Evolutionary conservation across 2,113 vertebrate genomes (phyloP).

Genomic region (Pygoscelis antarcticus): DNA sequence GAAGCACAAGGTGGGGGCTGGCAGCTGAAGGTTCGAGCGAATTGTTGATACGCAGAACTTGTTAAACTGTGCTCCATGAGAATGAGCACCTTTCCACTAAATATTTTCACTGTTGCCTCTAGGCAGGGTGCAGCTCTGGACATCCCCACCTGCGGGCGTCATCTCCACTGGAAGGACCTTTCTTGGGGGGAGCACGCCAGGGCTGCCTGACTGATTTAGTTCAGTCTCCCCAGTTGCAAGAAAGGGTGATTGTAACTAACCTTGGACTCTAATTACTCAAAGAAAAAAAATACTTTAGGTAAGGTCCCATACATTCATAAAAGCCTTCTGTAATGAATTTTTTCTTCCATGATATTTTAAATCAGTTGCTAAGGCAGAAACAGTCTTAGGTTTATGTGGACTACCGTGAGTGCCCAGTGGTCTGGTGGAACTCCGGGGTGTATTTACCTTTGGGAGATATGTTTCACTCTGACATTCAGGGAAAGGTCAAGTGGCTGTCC

Average conservation of each 20-base stretch:
- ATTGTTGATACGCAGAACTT: neutral
- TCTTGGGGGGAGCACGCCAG: neutral
- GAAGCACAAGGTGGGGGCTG: neutral
- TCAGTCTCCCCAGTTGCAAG: neutral
- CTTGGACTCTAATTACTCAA: neutral
- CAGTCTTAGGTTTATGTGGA: neutral
- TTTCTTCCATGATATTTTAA: neutral
- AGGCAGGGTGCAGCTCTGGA: neutral
- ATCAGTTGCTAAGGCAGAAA: neutral
- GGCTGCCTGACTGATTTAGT: neutral
- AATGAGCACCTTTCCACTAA: neutral
- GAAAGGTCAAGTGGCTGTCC: neutral
- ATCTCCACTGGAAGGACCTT: neutral
- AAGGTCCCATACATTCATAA: neutral
- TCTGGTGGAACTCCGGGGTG: neutral
- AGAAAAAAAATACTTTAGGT: neutral
- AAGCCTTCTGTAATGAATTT: neutral
- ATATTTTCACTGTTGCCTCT: neutral
- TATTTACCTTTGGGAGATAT: neutral
- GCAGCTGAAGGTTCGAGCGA: fast-evolving
- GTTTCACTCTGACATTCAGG: neutral
- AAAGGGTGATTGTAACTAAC: neutral
- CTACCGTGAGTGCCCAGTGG: neutral
- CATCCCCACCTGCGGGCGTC: neutral
- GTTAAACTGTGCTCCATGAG: neutral